Base-by-base conservation (phyloP, 2,113 vertebrate species). In the Gymnobelideus leadbeateri region DNA sequence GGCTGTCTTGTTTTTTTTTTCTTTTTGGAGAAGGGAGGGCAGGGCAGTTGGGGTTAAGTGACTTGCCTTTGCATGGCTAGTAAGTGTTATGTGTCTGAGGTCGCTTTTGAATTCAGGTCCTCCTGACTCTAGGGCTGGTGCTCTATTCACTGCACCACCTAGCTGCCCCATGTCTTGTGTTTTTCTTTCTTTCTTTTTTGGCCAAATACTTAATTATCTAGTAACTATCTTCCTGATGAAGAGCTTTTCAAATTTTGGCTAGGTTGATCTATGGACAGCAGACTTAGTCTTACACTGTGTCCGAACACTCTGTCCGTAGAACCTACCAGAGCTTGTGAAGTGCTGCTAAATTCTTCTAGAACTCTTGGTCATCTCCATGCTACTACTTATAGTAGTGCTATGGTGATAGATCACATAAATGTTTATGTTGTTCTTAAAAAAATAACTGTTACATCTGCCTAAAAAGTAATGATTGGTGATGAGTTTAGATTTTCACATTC, bases 381-480 rank as follows among this genome's bases (percentile, higher is more conserved):
- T 84, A 43, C 9, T 84, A 43, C 9, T 84, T 23, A 23, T 1
- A 68, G 61, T 37, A 68, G 61, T 68, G 61, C 11, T 37, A 2
- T 84, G 43, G n/a, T 84, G n/a, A 84, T 84, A 23, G 16, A 6
- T 43, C 7, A 84, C 43, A 8, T 84, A 84, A 84, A 21, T 84
- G 68, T 43, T 92, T 61, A 3, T 46, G 7, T 89, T 92, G 14
- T 94, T 97, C 51, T 95, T 96, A 89, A 51, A 51, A 92, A 51
- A 84, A 43, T 23, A 43, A 23, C 51, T 7, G 94, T 95, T 31
- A 8, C 50, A 89, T 52, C 26, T 49, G 93, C 1, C 25, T 93
- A 51, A 53, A 90, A 95, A 95, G 90, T 93, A 96, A 16, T 92
- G 92, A 94, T 52, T 46, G 51, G 51, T 91, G n/a, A 43, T 94